Conservation (phyloP, 2,113 vertebrate species). For the Corydoras maculifer region DNA sequence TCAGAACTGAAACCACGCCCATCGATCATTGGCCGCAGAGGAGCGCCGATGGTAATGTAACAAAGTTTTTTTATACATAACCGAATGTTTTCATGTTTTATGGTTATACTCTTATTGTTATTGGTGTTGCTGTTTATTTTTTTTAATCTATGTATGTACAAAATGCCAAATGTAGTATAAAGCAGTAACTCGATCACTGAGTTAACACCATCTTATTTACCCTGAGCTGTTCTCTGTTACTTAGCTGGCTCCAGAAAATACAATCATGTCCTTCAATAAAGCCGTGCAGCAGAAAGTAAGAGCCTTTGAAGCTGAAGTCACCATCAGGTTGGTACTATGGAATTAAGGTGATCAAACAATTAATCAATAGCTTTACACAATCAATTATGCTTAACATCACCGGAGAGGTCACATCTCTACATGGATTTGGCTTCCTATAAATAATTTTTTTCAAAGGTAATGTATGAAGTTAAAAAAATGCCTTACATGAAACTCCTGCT, state of each 20-base stretch:
- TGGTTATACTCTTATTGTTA: too few species aligned
- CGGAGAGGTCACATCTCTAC: slow-evolving; percentile 65
- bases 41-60: slow-evolving; percentile 81
- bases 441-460: too few species aligned
- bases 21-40: slow-evolving; percentile 77
- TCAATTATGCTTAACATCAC: too few species aligned
- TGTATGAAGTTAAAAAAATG: too few species aligned
- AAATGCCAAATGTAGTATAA: too few species aligned
- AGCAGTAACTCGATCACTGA: too few species aligned
- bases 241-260: slow-evolving; percentile 93
- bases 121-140: not conserved
- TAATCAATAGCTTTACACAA: too few species aligned
- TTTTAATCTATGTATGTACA: not conserved
- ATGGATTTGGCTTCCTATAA: not conserved
- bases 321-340: slow-evolving; percentile 70
- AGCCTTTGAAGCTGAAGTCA: slow-evolving; percentile 82
- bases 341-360: too few species aligned
- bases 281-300: slow-evolving; percentile 78
- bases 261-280: slow-evolving; percentile 87
- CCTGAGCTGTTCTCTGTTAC: slow-evolving; percentile 1
- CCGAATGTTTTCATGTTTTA: too few species aligned
- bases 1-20: slow-evolving; percentile 74
- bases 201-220: not conserved
- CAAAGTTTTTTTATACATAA: not conserved
- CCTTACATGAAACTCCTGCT: too few species aligned